Base-by-base conservation (phyloP, 1,140 invertebrate genomes). In the Papilio glaucus region DNA sequence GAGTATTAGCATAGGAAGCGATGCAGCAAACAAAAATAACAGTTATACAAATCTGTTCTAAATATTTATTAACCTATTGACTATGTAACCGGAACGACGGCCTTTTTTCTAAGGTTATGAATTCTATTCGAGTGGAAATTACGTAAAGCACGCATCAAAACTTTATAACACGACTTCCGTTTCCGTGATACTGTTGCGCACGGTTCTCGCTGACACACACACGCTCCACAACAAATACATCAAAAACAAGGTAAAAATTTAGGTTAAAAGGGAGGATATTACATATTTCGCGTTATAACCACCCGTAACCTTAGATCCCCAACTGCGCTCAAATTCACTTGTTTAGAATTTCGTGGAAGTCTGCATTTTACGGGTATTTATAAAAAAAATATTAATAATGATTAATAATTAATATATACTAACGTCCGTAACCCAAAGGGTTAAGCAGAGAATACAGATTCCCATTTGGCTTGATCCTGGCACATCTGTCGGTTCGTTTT, bases 111-210 rank as follows among this genome's bases (percentile, higher is more conserved):
- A 57, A 57, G 49, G 21, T 57, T 57, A 57, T 57, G 49, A 24
- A 57, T 57, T 57, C 49, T 57, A 24, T 57, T 57, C 49, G 49
- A 57, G 49, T 57, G 49, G 49, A 57, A 57, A 57, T 57, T 57
- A 57, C 49, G 21, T 57, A 57, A 57, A 57, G 49, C 49, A 57
- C 21, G 49, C 49, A 57, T 57, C 49, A 57, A 57, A 57, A 57
- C 49, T 49, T 49, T 49, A 49, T 49, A 4, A 33, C 29, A 6
- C 29, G 29, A 57, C 49, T 57, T 57, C 49, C 49, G 49, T 57
- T 57, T 57, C 49, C 49, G 49, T 24, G 49, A 24, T 57, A 57
- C 1, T 57, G 10, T 57, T 49, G 45, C 18, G 18, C 45, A 49
- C 21, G 21, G 49, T 24, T 53, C 9, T 49, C n/a, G n/a, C n/a